Evolutionary conservation across 2,888 invertebrate species (phyloP), one percentile per base, ranked within the genome.

Genomic region (Plebejus melissa): DNA sequence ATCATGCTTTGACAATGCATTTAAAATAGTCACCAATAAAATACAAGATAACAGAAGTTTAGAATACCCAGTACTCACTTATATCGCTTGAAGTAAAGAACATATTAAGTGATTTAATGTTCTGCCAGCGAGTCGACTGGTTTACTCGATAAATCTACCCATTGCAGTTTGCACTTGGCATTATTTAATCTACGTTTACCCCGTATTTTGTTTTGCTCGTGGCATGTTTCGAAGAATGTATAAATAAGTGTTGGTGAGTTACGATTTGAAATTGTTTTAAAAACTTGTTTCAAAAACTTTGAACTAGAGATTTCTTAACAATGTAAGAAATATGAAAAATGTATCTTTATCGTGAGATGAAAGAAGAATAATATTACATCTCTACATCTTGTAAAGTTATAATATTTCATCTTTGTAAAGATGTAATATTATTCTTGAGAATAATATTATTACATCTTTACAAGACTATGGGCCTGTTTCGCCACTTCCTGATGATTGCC

Each of bases 91-190:
- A 6, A 54, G 50, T 32, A 72, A 28, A 71, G 71, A 71, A 71
- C 72, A 72, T 72, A 72, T 72, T 72, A 54, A 72, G 50, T 72
- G 72, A 72, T 72, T 72, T 72, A 72, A 72, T 72, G 72, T 72
- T 54, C 32, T 72, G 41, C 50, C 32, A 54, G 50, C 32, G 54
- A 72, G 72, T 72, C 72, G 72, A 50, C 50, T 50, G 72, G 72
- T 54, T 54, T 50, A 41, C 54, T 13, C 72, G 32, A 72, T 72
- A 54, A 72, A 72, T 72, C 72, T 72, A 54, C 72, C 72, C 41
- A 65, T 65, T 65, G 65, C 65, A 38, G 70, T 50, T 72, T 72
- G 72, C 72, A 54, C 72, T 72, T 72, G 72, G 50, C 72, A 72
- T 72, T 72, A 72, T 72, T 72, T 72, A 72, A 50, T 72, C 28